A percentile compares a stretch with the other conserved stretches of the same genome.
Evolutionary conservation across 2,113 vertebrate species (phyloP).

Genomic region (Chaenogobius annularis): DNA sequence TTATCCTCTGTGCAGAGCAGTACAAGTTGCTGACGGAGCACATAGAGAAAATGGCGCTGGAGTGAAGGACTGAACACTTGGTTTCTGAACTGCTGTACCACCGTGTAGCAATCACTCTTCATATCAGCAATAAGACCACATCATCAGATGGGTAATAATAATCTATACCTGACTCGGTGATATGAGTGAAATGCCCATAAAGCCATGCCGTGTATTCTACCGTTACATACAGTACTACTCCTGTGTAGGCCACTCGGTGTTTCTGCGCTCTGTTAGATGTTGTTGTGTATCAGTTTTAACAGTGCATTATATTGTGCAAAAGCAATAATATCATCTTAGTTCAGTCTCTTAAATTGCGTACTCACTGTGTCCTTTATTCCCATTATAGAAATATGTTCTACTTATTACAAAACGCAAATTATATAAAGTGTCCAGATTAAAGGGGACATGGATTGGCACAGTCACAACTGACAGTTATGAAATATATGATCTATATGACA

Average conservation of each 20-base stretch:
- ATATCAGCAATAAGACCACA: conserved; percentile 42
- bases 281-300: neutral
- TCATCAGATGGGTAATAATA: conserved; percentile 2
- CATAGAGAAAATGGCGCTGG: conserved; percentile 89
- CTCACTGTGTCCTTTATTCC: neutral
- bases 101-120: conserved; percentile 26
- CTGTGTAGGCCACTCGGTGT: conserved; percentile 16
- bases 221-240: neutral
- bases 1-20: conserved; percentile 80
- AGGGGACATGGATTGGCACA: neutral
- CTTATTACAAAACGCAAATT: neutral
- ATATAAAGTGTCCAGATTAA: neutral
- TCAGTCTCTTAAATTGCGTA: neutral
- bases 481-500: neutral
- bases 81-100: conserved; percentile 22
- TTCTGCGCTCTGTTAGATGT: neutral
- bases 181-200: conserved; percentile 12
- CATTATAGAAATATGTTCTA: neutral
- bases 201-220: conserved; percentile 2
- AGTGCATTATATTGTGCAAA: neutral
- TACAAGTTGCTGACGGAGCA: conserved; percentile 93
- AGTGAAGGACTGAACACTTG: conserved; percentile 63
- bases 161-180: neutral
- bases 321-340: neutral
- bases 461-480: neutral